A percentile compares a stretch with the other conserved stretches of the same genome.
Evolutionary conservation across 2,888 invertebrate species (phyloP).

Genomic region (Sphecodes monilicornis): DNA sequence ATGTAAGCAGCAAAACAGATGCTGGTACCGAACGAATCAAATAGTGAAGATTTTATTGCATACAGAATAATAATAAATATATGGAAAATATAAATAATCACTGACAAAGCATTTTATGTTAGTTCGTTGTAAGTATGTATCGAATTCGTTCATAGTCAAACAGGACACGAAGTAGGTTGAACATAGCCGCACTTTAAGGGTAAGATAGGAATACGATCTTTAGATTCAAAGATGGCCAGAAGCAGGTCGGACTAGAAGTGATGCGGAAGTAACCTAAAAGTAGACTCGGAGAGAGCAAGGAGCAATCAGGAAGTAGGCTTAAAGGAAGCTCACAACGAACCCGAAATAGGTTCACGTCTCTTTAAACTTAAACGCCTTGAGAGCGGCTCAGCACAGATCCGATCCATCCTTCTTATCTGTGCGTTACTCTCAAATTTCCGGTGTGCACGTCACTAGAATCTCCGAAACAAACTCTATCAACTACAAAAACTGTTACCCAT

Average conservation of each 20-base stretch:
- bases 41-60: no score
- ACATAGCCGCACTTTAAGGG: neutral
- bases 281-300: neutral
- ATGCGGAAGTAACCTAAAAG: slow-evolving; percentile 8
- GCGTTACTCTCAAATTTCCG: neutral
- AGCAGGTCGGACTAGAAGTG: neutral
- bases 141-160: neutral
- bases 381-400: neutral
- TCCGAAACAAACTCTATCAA: neutral
- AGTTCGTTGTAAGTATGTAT: neutral
- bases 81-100: no score
- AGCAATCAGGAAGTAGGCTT: neutral
- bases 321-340: slow-evolving; percentile 2
- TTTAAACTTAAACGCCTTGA: neutral
- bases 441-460: neutral
- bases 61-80: no score
- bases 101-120: no score
- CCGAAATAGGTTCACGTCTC: neutral
- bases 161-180: neutral
- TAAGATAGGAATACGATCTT: neutral
- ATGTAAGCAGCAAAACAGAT: no score
- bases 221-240: neutral
- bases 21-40: no score
- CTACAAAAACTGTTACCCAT: no score
- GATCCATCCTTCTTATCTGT: neutral